Evolutionary conservation across 2,888 invertebrate genomes (phyloP), one percentile per base, ranked within the genome.

Genomic region (Thecocarcelia acutangulata): DNA sequence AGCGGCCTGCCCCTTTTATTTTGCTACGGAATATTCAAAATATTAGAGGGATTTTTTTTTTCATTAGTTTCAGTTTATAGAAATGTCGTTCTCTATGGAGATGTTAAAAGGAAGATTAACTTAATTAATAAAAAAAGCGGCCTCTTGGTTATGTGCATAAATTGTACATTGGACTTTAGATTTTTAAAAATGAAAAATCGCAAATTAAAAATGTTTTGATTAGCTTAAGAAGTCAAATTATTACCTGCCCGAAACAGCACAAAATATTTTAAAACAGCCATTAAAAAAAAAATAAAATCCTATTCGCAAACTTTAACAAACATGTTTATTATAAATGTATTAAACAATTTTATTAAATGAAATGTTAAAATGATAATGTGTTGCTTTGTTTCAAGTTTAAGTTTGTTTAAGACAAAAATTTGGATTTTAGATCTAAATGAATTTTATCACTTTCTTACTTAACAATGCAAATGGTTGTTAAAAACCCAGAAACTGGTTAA

Each of bases 261-360:
- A 63, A 33, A 42, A 6, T 12, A 44, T 11, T 21, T 13, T 2
- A 40, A 58, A 58, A 54, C 52, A 9, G 4, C 19, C 15, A 56
- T 46, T 54, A 33, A 54, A 48, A 66, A 17, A 17, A 24, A 58
- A 40, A 33, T 8, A 33, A 33, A 33, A 33, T 9, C 24, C 52
- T 24, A 59, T 52, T 21, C n/a, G 3, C 68, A 46, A 76, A 61
- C 52, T 17, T 76, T 40, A 15, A 52, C 69, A 76, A 76, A 76
- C 59, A 76, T 76, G 59, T 50, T 72, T 50, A 17, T 50, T 48
- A 52, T 44, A 52, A 52, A 46, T 54, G 44, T 21, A 46, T 40
- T 50, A 64, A 21, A 40, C 37, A 50, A 64, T 64, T 40, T 37
- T 21, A 50, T 37, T 37, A 40, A 40, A 37, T 15, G 12, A 50